These are phyloP conservation scores for Eurypyga helias DNA, from an alignment of 2,113 vertebrate genomes.

Conservation along the genomic window DNA sequence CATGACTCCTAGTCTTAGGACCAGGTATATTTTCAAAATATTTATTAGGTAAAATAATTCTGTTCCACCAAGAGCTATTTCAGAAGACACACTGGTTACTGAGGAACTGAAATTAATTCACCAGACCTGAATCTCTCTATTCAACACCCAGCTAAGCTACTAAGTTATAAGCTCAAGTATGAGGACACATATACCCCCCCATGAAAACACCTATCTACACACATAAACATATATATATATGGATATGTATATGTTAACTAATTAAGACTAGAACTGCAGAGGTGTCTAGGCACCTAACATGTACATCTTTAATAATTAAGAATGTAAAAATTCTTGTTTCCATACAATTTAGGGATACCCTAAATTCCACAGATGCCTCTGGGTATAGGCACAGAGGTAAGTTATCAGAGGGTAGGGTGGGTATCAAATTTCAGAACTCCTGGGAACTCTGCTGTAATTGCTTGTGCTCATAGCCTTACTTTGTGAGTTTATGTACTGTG, in stretches of 20 bases:
- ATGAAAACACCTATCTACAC: background rate
- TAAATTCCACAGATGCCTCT: background rate
- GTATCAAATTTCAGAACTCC: background rate
- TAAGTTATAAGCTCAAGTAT: background rate
- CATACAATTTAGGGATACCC: background rate
- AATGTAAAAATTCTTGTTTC: background rate
- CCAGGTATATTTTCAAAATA: background rate
- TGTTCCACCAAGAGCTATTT: background rate
- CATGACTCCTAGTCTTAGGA: background rate
- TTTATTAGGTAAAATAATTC: background rate
- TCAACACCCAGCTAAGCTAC: background rate
- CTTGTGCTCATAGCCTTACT: background rate
- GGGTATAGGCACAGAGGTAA: background rate
- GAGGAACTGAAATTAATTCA: background rate
- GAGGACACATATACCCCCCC: background rate
- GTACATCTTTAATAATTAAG: background rate
- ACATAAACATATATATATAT: background rate
- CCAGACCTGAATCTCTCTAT: background rate
- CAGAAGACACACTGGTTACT: background rate
- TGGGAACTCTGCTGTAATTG: background rate
- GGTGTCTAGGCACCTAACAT: too few relatives aligned
- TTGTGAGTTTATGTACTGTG: background rate
- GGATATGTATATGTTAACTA: background rate
- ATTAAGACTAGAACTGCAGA: background rate
- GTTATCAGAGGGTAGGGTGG: background rate